Conservation (phyloP, 2,888 invertebrate genomes). For the Plebejus anna region DNA sequence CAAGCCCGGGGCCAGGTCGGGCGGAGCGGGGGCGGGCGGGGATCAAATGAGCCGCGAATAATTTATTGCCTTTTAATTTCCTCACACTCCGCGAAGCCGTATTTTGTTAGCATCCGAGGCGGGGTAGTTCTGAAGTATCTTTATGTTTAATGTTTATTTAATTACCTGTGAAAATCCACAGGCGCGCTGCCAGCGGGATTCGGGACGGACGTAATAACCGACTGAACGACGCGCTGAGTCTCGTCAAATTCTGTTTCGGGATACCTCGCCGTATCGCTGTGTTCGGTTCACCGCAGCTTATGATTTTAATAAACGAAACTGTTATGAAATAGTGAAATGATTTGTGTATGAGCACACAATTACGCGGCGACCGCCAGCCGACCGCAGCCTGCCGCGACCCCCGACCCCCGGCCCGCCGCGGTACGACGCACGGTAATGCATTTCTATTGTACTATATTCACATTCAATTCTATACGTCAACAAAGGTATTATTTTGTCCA, state of each 20-base stretch:
- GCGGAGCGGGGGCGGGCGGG: slow-evolving; percentile 18
- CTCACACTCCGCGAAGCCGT: slow-evolving; percentile 28
- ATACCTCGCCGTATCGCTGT: not conserved
- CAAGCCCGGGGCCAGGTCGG: not conserved
- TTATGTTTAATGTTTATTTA: slow-evolving; percentile 17
- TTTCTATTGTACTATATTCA: not conserved
- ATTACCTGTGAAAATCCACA: slow-evolving; percentile 13
- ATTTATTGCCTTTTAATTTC: slow-evolving; percentile 40
- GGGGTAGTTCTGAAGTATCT: not conserved
- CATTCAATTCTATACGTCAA: too few relatives aligned
- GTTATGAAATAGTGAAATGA: slow-evolving; percentile 1
- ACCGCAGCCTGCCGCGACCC: not conserved
- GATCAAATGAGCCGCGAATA: slow-evolving; percentile 37
- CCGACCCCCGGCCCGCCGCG: not conserved
- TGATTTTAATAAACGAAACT: not conserved
- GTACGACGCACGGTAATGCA: not conserved
- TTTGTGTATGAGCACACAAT: not conserved
- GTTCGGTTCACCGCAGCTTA: not conserved
- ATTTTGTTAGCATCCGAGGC: slow-evolving; percentile 10
- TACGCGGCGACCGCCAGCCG: not conserved
- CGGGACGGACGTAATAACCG: not conserved
- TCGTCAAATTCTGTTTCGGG: not conserved
- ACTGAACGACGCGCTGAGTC: not conserved
- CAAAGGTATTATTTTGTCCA: too few relatives aligned
- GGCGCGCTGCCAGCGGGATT: not conserved